Base-by-base conservation (phyloP, 2,888 invertebrate species). In the Machimus atricapillus region DNA sequence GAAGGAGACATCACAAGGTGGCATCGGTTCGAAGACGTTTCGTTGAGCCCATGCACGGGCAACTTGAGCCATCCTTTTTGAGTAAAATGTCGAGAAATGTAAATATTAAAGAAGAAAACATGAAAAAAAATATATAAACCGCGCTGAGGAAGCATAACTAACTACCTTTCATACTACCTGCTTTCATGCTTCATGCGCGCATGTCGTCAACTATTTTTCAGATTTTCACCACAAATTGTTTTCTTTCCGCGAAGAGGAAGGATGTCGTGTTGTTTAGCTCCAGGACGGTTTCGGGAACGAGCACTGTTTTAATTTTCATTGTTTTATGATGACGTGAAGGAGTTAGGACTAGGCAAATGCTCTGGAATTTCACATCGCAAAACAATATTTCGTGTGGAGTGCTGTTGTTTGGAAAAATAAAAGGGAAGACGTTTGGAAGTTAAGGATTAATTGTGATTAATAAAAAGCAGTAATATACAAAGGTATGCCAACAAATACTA, bases 1-100 rank as follows among this genome's bases (percentile, higher is more conserved):
- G 83, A 85, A 86, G 88, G 88, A 86, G 88, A 88, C 87, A 87
- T 88, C 87, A 86, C 88, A 86, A 87, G 78, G 87, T 88, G 88
- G 87, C 79, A 88, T 87, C 46, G 66, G 77, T 40, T 83, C 37
- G 31, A 43, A 83, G 83, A 83, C 83, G 37, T 83, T 66, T n/a
- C 66, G 66, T 19, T 66, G 66, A 73, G 46, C 34, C 82, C 73
- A 34, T 86, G 73, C n/a, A 73, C 74, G 79, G 40, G 40, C 58
- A 46, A 58, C 40, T 87, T 85, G 23, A 37, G 52, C 56, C 14
- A 86, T 82, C 46, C 16, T 77, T 86, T 81, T 74, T 74, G 76
- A 82, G 37, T 87, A 85, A 85, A 87, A 78, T 85, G 52, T 83
- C 37, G 31, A 79, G 58, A 31, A 79, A 86, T 52, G 46, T 73